Conservation (phyloP, 2,888 invertebrate genomes). For the Drosophila testacea region DNA sequence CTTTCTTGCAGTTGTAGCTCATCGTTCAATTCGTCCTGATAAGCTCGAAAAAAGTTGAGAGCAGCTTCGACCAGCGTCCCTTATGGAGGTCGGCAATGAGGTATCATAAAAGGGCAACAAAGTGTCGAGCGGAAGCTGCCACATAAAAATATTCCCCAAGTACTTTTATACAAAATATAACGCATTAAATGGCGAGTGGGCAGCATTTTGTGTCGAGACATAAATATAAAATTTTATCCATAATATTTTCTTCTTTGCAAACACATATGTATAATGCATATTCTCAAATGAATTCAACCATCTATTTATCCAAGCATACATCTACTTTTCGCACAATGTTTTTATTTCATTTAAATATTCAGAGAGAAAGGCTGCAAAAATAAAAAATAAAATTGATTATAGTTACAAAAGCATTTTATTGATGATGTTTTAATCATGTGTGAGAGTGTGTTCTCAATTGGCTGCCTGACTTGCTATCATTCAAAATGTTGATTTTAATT, state of each 20-base stretch:
- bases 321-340: conserved; percentile 39
- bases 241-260: conserved; percentile 30
- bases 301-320: not conserved
- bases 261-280: not conserved
- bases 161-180: conserved; percentile 61
- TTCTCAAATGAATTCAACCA: not conserved
- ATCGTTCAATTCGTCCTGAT: conserved; percentile 15
- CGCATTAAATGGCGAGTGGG: conserved; percentile 40
- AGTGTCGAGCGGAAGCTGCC: conserved; percentile 44
- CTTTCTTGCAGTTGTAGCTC: conserved; percentile 12
- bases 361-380: conserved; percentile 14
- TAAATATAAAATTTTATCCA: conserved; percentile 46
- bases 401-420: conserved; percentile 63
- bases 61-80: conserved; percentile 17
- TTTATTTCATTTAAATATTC: conserved; percentile 66
- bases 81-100: conserved; percentile 17
- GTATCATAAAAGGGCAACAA: conserved; percentile 47
- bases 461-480: conserved; percentile 48
- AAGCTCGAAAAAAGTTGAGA: not conserved
- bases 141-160: conserved; percentile 55
- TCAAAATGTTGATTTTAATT: conserved; percentile 69
- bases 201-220: conserved; percentile 38
- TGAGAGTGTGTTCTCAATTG: conserved; percentile 15
- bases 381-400: conserved; percentile 37
- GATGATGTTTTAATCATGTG: conserved; percentile 54